Base-by-base conservation (phyloP, 2,113 vertebrate species). In the Otus sunia region DNA sequence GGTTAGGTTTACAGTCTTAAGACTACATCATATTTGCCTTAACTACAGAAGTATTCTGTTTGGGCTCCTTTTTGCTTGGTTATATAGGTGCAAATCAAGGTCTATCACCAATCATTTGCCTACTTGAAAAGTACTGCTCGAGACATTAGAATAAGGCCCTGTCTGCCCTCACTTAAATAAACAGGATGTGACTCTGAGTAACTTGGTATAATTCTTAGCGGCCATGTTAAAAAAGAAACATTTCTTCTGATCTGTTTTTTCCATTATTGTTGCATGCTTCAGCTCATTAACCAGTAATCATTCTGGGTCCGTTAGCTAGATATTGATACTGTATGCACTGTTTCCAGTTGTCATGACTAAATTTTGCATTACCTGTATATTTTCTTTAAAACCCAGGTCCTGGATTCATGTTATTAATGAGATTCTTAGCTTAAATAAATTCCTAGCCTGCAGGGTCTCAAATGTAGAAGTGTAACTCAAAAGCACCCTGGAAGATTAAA, bases 351-450 rank as follows among this genome's bases (percentile, higher is more conserved):
- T 79, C 37, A 22, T 50, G 49, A 89, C 74, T 8, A 78, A 63
- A 75, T 91, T 84, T 94, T 87, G 74, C 55, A 18, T 72, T 92
- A 91, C 91, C 86, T 97, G 43, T 83, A n/a, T 45, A 45, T 89
- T 94, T 94, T 39, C 75, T 87, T 95, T 62, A 79, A 94, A 93
- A 37, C 9, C 5, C 29, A 72, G 0, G 78, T 95, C 45, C 43
- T 94, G 69, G 6, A 47, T 75, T 92, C 50, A 7, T 41, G 10
- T 87, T 78, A 60, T 72, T 96, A 96, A 97, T 87, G 73, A 88
- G 60, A 72, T 92, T 91, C 92, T 91, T 60, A 39, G 58, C 74
- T 94, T 87, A 89, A 88, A 90, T 71, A 96, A 91, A 87, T 96
- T 91, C 59, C 15, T 91, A 82, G 68, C 73, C 92, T 0, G 4